Conservation (phyloP, 2,113 vertebrate genomes). For the Hipposideros armiger region DNA sequence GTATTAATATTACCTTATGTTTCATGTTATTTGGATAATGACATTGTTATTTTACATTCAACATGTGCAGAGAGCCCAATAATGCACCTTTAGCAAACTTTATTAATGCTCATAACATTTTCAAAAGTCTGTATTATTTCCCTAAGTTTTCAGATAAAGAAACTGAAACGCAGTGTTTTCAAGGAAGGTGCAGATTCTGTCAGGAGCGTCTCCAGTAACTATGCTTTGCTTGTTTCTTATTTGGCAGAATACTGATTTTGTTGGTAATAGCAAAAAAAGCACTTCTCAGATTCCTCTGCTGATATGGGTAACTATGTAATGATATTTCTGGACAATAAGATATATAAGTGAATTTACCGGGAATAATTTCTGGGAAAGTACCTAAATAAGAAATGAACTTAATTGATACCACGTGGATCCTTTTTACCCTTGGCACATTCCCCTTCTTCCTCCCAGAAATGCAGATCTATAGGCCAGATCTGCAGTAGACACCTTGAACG, state of each 20-base stretch:
- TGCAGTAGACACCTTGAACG: neutral
- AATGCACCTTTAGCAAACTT: neutral
- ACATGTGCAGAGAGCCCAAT: neutral
- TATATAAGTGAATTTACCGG: neutral
- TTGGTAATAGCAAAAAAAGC: constrained; percentile 27
- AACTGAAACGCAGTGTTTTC: neutral
- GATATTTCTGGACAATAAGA: constrained; percentile 41
- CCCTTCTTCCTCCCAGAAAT: neutral
- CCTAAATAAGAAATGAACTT: neutral
- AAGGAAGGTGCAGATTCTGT: neutral
- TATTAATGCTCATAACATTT: neutral
- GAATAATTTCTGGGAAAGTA: neutral
- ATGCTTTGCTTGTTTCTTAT: neutral
- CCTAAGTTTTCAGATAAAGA: constrained; percentile 7
- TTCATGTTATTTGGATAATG: neutral
- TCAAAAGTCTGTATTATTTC: neutral
- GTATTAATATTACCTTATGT: neutral
- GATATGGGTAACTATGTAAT: neutral
- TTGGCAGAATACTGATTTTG: constrained; percentile 30
- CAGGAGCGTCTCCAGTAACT: neutral
- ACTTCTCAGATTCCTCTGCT: constrained; percentile 2
- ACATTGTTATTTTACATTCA: constrained; percentile 26
- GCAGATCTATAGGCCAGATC: neutral
- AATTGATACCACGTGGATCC: neutral
- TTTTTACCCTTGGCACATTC: neutral